These are phyloP conservation scores for Cecidostiba fungosa DNA, from an alignment of 2,888 invertebrate genomes.

Conservation along the genomic window DNA sequence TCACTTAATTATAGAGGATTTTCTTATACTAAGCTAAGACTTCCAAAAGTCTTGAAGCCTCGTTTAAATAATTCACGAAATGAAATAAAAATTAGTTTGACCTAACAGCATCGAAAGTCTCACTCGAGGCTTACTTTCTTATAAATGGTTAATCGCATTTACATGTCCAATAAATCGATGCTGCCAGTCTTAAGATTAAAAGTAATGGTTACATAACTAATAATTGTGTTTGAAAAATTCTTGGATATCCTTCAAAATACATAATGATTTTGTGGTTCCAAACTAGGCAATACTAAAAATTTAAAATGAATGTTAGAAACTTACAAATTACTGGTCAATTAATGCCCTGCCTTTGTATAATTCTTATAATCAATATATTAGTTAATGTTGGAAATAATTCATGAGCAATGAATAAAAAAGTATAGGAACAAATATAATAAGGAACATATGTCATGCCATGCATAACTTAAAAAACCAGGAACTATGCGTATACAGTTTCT, in stretches of 20 bases:
- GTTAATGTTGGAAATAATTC: slow-evolving; percentile 16
- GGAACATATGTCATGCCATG: slow-evolving; percentile 74
- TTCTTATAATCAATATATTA: slow-evolving; percentile 31
- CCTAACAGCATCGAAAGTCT: neutral
- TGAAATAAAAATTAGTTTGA: neutral
- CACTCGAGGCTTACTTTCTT: neutral
- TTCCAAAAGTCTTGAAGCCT: slow-evolving; percentile 18
- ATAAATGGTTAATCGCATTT: neutral
- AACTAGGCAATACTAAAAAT: neutral
- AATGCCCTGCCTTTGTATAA: slow-evolving; percentile 43
- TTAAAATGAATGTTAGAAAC: slow-evolving; percentile 36
- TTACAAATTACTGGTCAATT: slow-evolving; percentile 53
- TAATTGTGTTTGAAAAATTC: slow-evolving; percentile 19
- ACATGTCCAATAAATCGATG: slow-evolving; percentile 1
- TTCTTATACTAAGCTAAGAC: slow-evolving; percentile 34
- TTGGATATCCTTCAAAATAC: slow-evolving; percentile 22
- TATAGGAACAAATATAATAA: slow-evolving; percentile 77
- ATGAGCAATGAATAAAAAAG: slow-evolving; percentile 68
- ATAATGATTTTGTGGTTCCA: slow-evolving; percentile 19
- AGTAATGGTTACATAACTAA: slow-evolving; percentile 18
- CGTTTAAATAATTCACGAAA: slow-evolving; percentile 18
- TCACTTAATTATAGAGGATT: slow-evolving; percentile 24
- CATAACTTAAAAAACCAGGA: slow-evolving; percentile 72
- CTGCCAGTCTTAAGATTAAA: slow-evolving; percentile 21
- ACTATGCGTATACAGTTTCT: slow-evolving; percentile 68